phyloP scores from a whole-genome alignment of 2,113 vertebrate genomes.

The Peromyscus californicus region DNA sequence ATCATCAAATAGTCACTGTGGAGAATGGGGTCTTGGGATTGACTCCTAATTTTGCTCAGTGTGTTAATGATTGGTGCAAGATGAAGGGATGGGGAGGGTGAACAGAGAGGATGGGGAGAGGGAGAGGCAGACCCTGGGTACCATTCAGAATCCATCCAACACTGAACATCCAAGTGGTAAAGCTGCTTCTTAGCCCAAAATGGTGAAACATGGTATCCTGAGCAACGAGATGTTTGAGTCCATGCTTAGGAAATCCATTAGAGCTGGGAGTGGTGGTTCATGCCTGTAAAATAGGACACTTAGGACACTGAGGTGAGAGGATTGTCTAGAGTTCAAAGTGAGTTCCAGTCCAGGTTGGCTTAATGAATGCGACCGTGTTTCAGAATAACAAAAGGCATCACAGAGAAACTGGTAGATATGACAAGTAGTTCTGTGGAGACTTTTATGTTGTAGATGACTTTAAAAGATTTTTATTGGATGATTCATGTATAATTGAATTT shows the following conservation, averaged over 20 bases:
- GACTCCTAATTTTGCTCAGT: background rate
- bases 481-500: conserved; percentile 20
- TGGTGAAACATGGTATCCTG: background rate
- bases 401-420: background rate
- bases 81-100: no score
- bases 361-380: no score
- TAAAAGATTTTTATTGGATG: background rate
- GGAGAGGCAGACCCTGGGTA: background rate
- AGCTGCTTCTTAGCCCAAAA: background rate
- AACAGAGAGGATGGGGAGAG: background rate
- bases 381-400: background rate
- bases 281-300: background rate
- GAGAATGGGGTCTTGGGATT: background rate
- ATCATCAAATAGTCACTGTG: background rate
- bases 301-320: background rate
- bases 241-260: background rate
- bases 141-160: background rate
- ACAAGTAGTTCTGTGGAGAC: background rate
- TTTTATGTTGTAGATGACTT: background rate
- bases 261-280: background rate
- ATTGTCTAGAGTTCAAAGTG: background rate
- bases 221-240: background rate
- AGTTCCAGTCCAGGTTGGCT: background rate
- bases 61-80: background rate
- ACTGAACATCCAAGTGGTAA: background rate